These are phyloP conservation scores for Sinocyclocheilus rhinocerous DNA, from an alignment of 2,113 vertebrate species.

Conservation along the genomic window DNA sequence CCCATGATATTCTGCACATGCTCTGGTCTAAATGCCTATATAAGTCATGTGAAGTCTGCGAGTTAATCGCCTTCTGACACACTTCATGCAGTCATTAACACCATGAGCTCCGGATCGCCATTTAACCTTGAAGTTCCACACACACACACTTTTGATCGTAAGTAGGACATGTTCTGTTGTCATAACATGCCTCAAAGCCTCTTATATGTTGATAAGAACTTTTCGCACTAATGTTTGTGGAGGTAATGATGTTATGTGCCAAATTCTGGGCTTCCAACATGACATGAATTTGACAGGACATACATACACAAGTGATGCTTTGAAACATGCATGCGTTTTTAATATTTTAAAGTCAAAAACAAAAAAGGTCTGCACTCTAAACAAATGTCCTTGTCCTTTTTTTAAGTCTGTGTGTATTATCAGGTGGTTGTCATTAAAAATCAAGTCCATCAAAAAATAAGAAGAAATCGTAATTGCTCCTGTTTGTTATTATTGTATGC, in stretches of 20 bases:
- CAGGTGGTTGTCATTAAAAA: background rate
- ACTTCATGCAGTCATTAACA: background rate
- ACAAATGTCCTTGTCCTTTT: background rate
- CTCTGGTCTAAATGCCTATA: background rate
- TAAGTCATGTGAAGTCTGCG: background rate
- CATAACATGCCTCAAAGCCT: background rate
- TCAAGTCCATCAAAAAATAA: background rate
- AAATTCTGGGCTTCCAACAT: background rate
- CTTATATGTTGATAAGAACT: background rate
- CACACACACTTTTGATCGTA: background rate
- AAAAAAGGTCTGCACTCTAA: background rate
- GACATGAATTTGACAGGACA: background rate
- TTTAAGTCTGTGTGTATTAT: background rate
- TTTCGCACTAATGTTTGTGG: background rate
- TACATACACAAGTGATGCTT: background rate
- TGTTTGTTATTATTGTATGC: background rate
- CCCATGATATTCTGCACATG: background rate
- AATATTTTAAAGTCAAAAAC: background rate
- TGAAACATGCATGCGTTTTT: background rate
- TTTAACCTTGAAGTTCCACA: background rate
- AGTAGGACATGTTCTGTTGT: conserved; percentile 13
- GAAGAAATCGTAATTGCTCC: background rate
- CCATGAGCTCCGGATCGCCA: background rate
- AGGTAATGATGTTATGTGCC: background rate
- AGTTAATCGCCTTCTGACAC: background rate